Evolutionary conservation across 2,113 vertebrate genomes (phyloP).

Genomic region (Cebidichthys violaceus): DNA sequence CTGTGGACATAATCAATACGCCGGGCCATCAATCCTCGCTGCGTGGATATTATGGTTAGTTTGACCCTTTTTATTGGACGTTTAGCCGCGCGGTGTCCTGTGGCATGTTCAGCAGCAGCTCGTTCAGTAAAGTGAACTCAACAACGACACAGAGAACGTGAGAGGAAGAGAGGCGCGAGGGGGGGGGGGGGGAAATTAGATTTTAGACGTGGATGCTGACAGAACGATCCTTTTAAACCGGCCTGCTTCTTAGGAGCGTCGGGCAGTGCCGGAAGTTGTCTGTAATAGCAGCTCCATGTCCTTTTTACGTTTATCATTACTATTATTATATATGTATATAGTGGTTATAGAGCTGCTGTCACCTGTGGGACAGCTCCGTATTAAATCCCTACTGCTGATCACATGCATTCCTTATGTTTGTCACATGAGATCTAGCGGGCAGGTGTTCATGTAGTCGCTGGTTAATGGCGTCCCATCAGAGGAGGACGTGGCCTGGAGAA

Average conservation of each 20-base stretch:
- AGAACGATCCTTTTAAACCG: background rate
- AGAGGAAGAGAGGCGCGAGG: background rate
- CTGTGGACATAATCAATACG: background rate
- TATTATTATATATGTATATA: background rate
- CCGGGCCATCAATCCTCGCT: slow-evolving; percentile 12
- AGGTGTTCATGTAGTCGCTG: background rate
- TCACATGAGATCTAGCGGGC: background rate
- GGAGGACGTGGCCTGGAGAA: background rate
- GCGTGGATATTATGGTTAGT: background rate
- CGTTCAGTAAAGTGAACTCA: background rate
- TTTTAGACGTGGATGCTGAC: background rate
- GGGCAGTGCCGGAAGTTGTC: too few relatives aligned
- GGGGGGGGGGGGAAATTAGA: background rate
- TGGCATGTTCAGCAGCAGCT: background rate
- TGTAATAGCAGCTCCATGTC: background rate
- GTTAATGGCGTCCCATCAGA: background rate
- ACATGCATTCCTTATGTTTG: background rate
- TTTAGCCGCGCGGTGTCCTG: background rate
- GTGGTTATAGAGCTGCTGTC: too few relatives aligned
- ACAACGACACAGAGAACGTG: too few relatives aligned
- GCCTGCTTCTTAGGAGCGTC: background rate
- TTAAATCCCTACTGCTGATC: background rate
- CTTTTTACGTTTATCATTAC: background rate
- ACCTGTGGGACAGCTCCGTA: too few relatives aligned
- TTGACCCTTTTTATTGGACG: background rate